Conservation (phyloP, 1,140 invertebrate species). For the Bombus impatiens region DNA sequence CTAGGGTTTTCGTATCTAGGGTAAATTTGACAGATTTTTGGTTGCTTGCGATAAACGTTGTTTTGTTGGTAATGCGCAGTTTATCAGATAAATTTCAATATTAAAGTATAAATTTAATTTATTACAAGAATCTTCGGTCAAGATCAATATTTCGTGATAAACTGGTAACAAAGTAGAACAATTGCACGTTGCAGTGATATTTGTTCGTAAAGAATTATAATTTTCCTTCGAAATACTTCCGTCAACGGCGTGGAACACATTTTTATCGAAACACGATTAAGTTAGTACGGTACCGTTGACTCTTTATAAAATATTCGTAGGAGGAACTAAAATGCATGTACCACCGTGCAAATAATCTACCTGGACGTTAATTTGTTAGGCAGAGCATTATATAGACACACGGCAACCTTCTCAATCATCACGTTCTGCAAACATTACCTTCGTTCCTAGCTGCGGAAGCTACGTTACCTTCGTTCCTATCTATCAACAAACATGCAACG, state of each 20-base stretch:
- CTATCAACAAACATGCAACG: background rate
- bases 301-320: background rate
- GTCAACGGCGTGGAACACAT: background rate
- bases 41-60: background rate
- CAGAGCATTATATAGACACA: background rate
- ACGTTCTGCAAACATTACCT: slow-evolving; percentile 13
- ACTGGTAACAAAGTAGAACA: background rate
- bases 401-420: background rate
- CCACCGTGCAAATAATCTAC: background rate
- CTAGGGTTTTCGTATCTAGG: too few relatives aligned
- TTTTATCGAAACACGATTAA: background rate
- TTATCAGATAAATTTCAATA: too few relatives aligned
- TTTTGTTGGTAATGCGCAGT: too few relatives aligned
- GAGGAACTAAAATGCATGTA: background rate
- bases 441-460: background rate
- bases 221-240: background rate
- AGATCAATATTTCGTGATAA: background rate
- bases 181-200: too few relatives aligned
- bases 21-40: background rate
- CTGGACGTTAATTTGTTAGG: background rate
- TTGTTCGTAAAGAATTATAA: background rate
- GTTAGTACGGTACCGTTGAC: background rate
- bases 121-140: background rate
- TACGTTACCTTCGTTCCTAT: background rate
- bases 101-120: background rate